These are phyloP conservation scores for Neogobius melanostomus DNA, from an alignment of 2,113 vertebrate genomes.

Conservation along the genomic window DNA sequence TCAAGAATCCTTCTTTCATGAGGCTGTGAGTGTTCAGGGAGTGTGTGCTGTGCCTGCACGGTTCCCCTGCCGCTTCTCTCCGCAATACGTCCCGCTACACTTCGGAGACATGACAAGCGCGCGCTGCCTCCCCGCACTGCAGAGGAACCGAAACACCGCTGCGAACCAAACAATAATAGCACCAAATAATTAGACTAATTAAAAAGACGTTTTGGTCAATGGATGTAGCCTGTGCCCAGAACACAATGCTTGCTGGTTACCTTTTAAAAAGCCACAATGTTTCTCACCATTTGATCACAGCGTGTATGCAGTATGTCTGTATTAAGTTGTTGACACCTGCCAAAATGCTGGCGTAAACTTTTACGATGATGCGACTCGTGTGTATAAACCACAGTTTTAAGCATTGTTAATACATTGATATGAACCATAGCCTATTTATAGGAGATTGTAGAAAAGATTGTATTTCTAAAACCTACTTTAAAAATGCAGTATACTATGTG, in stretches of 20 bases:
- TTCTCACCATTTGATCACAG: constrained; percentile 1
- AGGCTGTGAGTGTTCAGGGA: constrained; percentile 70
- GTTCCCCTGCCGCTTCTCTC: constrained; percentile 65
- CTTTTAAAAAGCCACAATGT: neutral
- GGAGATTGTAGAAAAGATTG: too few species aligned
- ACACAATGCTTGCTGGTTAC: neutral
- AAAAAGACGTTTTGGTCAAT: too few species aligned
- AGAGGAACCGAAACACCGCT: constrained; percentile 47
- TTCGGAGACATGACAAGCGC: constrained; percentile 71
- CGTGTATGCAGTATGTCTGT: neutral
- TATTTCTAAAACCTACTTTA: too few species aligned
- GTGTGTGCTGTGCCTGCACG: constrained; percentile 24
- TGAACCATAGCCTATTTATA: neutral
- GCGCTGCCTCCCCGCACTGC: constrained; percentile 64
- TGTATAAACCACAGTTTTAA: neutral
- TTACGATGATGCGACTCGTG: neutral
- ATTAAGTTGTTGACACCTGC: neutral
- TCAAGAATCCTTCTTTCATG: constrained; percentile 76
- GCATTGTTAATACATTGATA: neutral
- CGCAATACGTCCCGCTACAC: constrained; percentile 74
- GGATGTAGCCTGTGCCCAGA: too few species aligned
- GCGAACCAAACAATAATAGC: too few species aligned
- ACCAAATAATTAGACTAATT: too few species aligned
- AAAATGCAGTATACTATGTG: too few species aligned
- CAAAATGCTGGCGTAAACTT: neutral